Percentiles rank a stretch among this genome's conserved stretches.
phyloP scores from a whole-genome alignment of 1,140 invertebrate species.

The Tetramorium alpestre region DNA sequence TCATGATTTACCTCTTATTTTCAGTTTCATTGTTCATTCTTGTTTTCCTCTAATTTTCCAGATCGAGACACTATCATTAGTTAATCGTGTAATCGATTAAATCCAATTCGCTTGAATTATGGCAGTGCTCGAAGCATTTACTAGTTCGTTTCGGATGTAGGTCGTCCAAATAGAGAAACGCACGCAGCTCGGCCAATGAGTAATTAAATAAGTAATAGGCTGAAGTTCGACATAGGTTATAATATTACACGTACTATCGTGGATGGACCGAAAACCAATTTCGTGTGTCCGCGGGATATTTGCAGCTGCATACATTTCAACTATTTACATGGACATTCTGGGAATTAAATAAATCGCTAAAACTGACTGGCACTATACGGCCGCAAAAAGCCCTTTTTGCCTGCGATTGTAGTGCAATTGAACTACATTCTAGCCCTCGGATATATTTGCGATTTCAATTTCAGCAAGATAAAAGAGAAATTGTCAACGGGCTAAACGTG shows the following conservation, averaged over 20 bases:
- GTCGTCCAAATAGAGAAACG: conserved; percentile 28
- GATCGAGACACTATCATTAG: background rate
- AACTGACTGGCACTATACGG: conserved; percentile 1
- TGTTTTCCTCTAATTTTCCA: conserved; percentile 21
- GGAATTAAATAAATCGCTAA: conserved; percentile 33
- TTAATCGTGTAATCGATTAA: conserved; percentile 27
- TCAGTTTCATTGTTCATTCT: background rate
- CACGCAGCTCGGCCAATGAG: conserved; percentile 4
- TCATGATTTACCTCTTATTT: background rate
- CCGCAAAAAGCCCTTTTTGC: conserved; percentile 27
- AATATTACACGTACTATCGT: background rate
- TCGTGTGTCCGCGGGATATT: conserved; percentile 14
- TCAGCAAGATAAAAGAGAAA: conserved; percentile 55
- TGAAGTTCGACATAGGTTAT: background rate
- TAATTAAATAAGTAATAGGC: conserved; percentile 44
- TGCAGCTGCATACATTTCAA: conserved; percentile 14
- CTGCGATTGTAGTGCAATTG: background rate
- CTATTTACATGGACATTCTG: conserved; percentile 22
- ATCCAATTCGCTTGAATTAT: conserved; percentile 26
- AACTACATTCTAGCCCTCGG: background rate
- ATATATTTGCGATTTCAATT: conserved; percentile 58
- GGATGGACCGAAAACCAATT: background rate
- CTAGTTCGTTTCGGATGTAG: conserved; percentile 20
- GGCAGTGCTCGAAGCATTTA: conserved; percentile 18
- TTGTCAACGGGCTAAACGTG: conserved; percentile 48